Percentiles rank a stretch among this genome's conserved stretches.
These are phyloP conservation scores for Acanthococcus lagerstroemiae DNA, from an alignment of 2,888 invertebrate species.

Conservation along the genomic window DNA sequence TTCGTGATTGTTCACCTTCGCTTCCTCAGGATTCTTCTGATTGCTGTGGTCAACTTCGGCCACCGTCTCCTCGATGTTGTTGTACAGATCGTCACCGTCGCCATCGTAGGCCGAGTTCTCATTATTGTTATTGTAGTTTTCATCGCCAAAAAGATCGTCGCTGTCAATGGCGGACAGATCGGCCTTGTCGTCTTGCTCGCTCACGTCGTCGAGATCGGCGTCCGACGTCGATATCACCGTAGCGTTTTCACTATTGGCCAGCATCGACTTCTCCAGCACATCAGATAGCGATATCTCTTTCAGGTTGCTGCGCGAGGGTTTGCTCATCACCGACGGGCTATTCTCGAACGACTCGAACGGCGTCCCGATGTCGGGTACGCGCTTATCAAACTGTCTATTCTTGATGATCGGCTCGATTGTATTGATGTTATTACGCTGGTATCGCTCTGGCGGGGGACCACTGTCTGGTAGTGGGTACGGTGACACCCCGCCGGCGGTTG, in stretches of 20 bases:
- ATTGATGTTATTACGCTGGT: not conserved
- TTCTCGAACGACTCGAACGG: not conserved
- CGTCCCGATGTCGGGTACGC: not conserved
- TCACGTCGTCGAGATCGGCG: not conserved
- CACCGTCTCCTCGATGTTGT: slow-evolving; percentile 7
- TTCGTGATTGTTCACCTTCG: not conserved
- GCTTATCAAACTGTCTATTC: not conserved
- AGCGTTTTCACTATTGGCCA: not conserved
- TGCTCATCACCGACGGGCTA: not conserved
- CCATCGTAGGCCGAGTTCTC: not conserved
- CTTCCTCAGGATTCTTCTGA: not conserved
- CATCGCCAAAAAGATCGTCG: slow-evolving; percentile 15
- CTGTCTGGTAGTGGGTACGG: not conserved
- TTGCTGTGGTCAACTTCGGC: not conserved
- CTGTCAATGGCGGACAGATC: not conserved
- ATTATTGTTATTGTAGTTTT: not conserved
- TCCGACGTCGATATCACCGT: not conserved
- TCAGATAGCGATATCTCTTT: slow-evolving; percentile 27
- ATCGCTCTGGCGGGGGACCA: not conserved
- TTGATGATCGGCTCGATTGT: not conserved
- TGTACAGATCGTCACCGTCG: slow-evolving; percentile 16
- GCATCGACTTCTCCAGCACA: slow-evolving; percentile 35
- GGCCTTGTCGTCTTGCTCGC: not conserved
- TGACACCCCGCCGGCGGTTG: too few species aligned
- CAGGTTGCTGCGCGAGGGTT: slow-evolving; percentile 18